Evolutionary conservation across 2,888 invertebrate genomes (phyloP), one percentile per base, ranked within the genome.

Genomic region (Oligia strigilis): DNA sequence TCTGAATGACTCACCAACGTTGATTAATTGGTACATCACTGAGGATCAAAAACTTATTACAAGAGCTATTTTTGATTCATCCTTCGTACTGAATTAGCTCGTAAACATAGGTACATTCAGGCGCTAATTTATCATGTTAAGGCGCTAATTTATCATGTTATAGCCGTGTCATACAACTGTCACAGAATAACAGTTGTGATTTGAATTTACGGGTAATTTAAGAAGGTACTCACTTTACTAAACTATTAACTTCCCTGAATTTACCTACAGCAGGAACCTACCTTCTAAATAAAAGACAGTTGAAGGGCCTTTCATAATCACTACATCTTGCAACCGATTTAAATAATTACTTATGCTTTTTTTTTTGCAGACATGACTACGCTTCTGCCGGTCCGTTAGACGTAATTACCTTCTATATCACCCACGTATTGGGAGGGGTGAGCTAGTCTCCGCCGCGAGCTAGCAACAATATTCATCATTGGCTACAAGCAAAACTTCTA

Each of bases 21-120:
- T 88, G 88, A 89, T 87, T 89, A 88, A 88, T 89, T 87, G 81
- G 78, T 65, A 82, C 77, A 74, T 64, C 80, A 77, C 29, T 69
- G 69, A 70, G 52, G 36, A 71, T 64, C 62, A 81, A 83, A 86
- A 77, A 80, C 77, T 75, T 82, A 66, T 69, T 58, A 73, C 13
- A 55, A 6, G 17, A 23, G 19, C 5, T 46, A n/a, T 58, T 23
- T 60, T 46, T 73, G 69, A 58, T 76, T 67, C 46, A 71, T 52
- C 49, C 6, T 52, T 55, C 40, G 40, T 29, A 49, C 72, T 58
- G 23, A 64, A 62, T 69, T 83, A 58, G 60, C 29, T 79, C 40
- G 60, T 72, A 72, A 71, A 79, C n/a, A 29, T n/a, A 19, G 13
- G 65, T 23, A 40, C 14, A 66, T 19, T 11, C 17, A 4, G 11